Evolutionary conservation across 2,113 vertebrate species (phyloP), one percentile per base, ranked within the genome.

Genomic region (Neolamprologus brichardi): DNA sequence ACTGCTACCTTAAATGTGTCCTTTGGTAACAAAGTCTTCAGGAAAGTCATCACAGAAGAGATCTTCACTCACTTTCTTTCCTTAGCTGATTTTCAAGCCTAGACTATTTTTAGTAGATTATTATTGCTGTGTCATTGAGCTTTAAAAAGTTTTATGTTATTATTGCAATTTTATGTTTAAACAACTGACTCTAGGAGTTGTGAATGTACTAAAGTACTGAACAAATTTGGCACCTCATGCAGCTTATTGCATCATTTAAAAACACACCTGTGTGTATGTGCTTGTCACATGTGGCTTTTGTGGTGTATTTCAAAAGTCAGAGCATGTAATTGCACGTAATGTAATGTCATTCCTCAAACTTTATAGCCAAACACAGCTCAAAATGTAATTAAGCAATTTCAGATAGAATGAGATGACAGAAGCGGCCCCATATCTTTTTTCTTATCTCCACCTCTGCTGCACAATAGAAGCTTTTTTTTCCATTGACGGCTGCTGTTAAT

Each of bases 401-500:
- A 64, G 80, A 62, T 17, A 46, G 8, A 81, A 46, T 28, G 28
- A 81, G 77, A 79, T 84, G 81, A 89, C 51, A 83, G 85, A 88
- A 64, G 75, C 14, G 9, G n/a, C 49, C 56, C 44, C 23, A 8
- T 90, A 85, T 87, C 88, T 58, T 25, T 49, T 90, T 49, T 52
- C 88, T 88, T 92, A 91, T 92, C 87, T 82, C 52, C 53, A 41
- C 30, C 78, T 87, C 77, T 77, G 53, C 46, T 7, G 5, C 70
- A 83, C 84, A 87, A 89, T 82, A 75, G 60, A 86, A 84, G 78
- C 53, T 78, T 37, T 20, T 46, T 14, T 83, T 39, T 44, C 81
- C 77, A 82, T 28, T 84, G 67, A 91, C 4, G 7, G 17, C 15
- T 84, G 20, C 15, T 6, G 89, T 95, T 94, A 94, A 95, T 94